Conservation (phyloP, 2,113 vertebrate species). For the Caloenas nicobarica region DNA sequence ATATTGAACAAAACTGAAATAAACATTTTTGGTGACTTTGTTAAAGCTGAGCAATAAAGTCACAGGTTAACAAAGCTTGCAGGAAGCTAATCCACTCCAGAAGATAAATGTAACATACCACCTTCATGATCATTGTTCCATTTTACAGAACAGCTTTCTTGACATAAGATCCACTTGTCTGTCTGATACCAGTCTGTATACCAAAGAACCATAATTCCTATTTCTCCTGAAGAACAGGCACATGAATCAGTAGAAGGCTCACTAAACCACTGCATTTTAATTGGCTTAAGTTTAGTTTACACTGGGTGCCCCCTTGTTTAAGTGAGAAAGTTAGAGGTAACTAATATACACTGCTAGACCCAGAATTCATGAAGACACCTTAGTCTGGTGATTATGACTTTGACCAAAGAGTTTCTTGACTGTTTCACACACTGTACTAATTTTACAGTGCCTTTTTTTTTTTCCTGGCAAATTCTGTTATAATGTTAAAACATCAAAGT, state of each 20-base stretch:
- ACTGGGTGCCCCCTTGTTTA: neutral
- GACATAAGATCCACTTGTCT: neutral
- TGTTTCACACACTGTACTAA: neutral
- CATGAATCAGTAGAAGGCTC: neutral
- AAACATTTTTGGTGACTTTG: neutral
- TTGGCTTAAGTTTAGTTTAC: neutral
- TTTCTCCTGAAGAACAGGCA: neutral
- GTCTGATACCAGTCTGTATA: neutral
- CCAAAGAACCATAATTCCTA: rapidly evolving
- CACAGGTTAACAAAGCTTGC: neutral
- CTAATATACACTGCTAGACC: rapidly evolving
- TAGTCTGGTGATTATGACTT: neutral
- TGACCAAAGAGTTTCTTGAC: neutral
- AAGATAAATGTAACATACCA: rapidly evolving
- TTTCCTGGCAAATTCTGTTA: neutral
- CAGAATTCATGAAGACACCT: neutral
- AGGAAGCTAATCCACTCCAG: neutral
- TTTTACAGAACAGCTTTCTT: rapidly evolving
- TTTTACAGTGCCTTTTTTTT: neutral
- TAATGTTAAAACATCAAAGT: neutral
- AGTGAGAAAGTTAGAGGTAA: neutral
- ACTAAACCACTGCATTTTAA: neutral
- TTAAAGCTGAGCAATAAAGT: neutral
- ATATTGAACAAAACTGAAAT: neutral
- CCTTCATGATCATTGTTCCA: neutral